Evolutionary conservation across 92 coral and sea anemone species (phyloP), one percentile per base, ranked within the genome.

Genomic region (Epizoanthus ramosus): DNA sequence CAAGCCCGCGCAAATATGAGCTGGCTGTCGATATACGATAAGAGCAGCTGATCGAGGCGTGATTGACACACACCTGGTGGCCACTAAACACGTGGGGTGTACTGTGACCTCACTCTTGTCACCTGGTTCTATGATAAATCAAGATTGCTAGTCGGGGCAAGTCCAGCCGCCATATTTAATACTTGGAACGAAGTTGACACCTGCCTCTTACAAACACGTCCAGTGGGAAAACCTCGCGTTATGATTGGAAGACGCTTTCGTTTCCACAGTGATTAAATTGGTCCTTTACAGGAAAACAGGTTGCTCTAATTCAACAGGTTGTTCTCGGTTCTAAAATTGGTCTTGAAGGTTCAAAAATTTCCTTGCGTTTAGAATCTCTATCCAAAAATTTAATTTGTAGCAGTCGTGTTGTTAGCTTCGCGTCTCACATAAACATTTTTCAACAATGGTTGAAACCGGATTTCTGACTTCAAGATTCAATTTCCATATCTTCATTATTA

Each of bases 31-130:
- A 41, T 24, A 61, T 43, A 5, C 45, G 82, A 77, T 77, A 77
- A 77, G 82, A 77, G 82, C 82, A 77, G 84, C 85, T 84, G 87
- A 74, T 68, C 67, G 72, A 39, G 50, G 53, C 71, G 58, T 91
- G 91, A 93, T 89, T 89, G 95, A 88, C 94, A 92, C 82, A 87
- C 98, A 93, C 92, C 98, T 93, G 98, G 98, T 80, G 83, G 87
- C 86, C 89, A 75, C 90, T 80, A 81, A 86, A 94, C 98, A 93
- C 98, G 98, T 93, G 98, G 95, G 85, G 54, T 70, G 83, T 82
- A 87, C 86, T 85, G 90, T 85, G 94, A 90, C 87, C 91, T 81
- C 88, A 68, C 72, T 12, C 43, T 76, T 68, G 90, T 93, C 98
- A 93, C 93, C 98, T 93, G 98, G 81, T 73, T 84, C 83, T 87